Percentiles rank a stretch among this genome's conserved stretches.
Conservation (phyloP, 92 coral and sea anemone genomes). For the Heteractis magnifica region DNA sequence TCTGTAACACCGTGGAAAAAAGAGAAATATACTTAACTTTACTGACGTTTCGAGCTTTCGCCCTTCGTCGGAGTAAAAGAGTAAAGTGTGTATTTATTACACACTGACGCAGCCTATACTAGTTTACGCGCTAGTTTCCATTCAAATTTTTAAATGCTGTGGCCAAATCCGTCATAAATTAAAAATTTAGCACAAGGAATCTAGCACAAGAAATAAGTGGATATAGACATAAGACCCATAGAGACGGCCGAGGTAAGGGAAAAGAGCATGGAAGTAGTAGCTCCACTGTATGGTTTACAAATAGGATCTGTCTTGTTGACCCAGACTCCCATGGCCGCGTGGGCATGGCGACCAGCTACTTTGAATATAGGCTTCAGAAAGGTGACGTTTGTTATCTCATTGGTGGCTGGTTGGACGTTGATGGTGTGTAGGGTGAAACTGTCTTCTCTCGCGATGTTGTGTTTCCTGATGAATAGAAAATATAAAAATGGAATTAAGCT, state of each 20-base stretch:
- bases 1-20: no score
- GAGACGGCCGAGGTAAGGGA: constrained; percentile 9
- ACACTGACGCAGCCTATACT: no score
- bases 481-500: not conserved
- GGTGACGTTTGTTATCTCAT: constrained; percentile 42
- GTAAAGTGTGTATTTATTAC: no score
- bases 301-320: constrained; percentile 60
- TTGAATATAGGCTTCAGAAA: constrained; percentile 43
- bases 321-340: constrained; percentile 61
- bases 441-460: constrained; percentile 17
- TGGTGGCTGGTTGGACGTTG: constrained; percentile 64
- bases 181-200: not conserved
- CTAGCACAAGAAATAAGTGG: constrained; percentile 2
- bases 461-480: not conserved
- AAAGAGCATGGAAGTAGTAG: constrained; percentile 24
- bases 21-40: no score
- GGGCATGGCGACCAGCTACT: constrained; percentile 79
- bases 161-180: no score
- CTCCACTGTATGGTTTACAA: constrained; percentile 66
- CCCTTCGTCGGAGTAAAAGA: no score
- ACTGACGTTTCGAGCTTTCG: no score
- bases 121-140: no score
- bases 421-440: constrained; percentile 48
- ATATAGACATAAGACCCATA: constrained; percentile 15
- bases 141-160: no score